Evolutionary conservation across 92 coral and sea anemone species (phyloP).

Genomic region (Parazoanthus swiftii): DNA sequence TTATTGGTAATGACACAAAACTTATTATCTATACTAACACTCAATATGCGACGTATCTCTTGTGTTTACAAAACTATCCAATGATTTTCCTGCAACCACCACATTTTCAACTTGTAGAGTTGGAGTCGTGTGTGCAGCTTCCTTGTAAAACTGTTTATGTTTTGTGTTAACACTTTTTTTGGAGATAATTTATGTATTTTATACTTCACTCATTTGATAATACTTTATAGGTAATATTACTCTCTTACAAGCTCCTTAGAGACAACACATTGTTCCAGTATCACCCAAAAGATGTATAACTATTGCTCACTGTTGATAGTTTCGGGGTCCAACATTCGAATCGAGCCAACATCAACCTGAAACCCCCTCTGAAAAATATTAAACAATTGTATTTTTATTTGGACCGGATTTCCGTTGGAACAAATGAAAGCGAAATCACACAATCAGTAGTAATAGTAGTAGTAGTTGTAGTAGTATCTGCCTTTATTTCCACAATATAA

Average conservation of each 20-base stretch:
- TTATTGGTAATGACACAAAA: constrained; percentile 16
- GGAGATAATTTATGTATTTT: too few species aligned
- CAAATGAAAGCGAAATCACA: too few species aligned
- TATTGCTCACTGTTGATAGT: not conserved
- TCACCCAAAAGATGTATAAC: not conserved
- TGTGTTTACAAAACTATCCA: not conserved
- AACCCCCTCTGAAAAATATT: not conserved
- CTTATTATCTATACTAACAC: not conserved
- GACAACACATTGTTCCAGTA: not conserved
- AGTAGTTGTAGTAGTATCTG: not conserved
- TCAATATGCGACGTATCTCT: not conserved
- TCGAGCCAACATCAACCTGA: not conserved
- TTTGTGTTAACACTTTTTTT: not conserved
- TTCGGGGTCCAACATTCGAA: not conserved
- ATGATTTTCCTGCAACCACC: not conserved
- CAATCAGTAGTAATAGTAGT: too few species aligned
- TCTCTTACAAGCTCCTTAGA: not conserved
- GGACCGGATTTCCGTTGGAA: not conserved
- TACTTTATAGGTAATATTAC: not conserved
- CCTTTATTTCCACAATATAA: too few species aligned
- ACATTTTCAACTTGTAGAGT: too few species aligned
- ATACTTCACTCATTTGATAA: too few species aligned
- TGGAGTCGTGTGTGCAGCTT: not conserved
- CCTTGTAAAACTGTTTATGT: too few species aligned
- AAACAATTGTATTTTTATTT: not conserved